These are phyloP conservation scores for Theodoxus fluviatilis DNA, from an alignment of 2,888 invertebrate species.

Conservation along the genomic window DNA sequence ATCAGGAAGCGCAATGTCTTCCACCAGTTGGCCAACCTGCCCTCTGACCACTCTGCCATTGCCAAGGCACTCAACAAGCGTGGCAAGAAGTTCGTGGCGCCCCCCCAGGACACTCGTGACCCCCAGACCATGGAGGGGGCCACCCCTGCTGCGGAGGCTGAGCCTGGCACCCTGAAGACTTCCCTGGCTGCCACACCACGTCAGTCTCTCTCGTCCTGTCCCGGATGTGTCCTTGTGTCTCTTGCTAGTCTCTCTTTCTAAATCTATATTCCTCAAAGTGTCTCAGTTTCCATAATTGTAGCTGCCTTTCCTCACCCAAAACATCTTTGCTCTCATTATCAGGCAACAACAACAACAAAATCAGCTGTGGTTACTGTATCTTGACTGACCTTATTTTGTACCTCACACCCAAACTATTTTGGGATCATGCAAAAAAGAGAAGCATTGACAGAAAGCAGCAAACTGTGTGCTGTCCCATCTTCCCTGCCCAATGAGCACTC, in stretches of 20 bases:
- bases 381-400: no score
- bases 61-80: constrained; percentile 73
- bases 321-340: neutral
- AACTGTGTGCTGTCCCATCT: no score
- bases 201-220: no score
- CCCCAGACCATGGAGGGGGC: constrained; percentile 64
- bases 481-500: no score
- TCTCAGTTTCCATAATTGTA: neutral
- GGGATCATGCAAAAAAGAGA: no score
- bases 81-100: constrained; percentile 54
- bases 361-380: neutral
- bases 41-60: constrained; percentile 90
- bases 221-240: no score
- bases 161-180: constrained; percentile 83
- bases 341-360: neutral
- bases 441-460: no score
- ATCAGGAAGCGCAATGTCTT: constrained; percentile 98
- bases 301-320: neutral
- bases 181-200: constrained; percentile 89
- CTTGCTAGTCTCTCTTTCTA: no score
- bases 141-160: constrained; percentile 62
- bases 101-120: constrained; percentile 44
- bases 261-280: no score
- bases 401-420: no score
- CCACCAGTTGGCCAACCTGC: constrained; percentile 95